Conservation (phyloP, 2,113 vertebrate species). For the Limanda limanda region DNA sequence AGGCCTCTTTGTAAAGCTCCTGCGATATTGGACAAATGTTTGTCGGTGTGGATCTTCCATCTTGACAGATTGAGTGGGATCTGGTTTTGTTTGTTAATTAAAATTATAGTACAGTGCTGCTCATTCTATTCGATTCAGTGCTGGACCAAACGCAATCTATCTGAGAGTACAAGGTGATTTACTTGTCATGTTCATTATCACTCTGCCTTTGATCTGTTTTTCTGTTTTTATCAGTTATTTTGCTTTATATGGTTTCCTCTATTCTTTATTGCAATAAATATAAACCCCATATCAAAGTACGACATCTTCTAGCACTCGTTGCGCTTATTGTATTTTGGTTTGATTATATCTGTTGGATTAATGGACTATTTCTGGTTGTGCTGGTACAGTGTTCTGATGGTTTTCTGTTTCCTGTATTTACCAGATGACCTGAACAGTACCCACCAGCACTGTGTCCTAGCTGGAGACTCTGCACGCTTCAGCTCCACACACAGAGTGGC, state of each 20-base stretch:
- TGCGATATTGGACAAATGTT: conserved; percentile 80
- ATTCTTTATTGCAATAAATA: conserved; percentile 31
- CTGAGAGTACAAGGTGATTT: conserved; percentile 62
- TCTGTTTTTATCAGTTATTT: conserved; percentile 37
- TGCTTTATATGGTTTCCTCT: conserved; percentile 18
- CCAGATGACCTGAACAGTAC: conserved; percentile 94
- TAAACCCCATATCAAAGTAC: conserved; percentile 20
- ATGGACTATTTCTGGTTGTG: neutral
- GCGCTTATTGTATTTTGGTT: neutral
- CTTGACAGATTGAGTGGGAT: conserved; percentile 80
- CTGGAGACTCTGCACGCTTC: conserved; percentile 91
- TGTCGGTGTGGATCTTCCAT: conserved; percentile 75
- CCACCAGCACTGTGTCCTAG: conserved; percentile 95
- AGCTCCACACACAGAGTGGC: conserved; percentile 96
- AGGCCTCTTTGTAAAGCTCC: conserved; percentile 73
- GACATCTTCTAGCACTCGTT: neutral
- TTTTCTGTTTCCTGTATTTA: conserved; percentile 57
- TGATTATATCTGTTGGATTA: neutral
- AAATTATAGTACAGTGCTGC: conserved; percentile 68
- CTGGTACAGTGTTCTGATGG: neutral
- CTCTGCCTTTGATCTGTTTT: conserved; percentile 64
- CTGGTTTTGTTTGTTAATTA: conserved; percentile 80
- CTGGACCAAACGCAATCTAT: conserved; percentile 64
- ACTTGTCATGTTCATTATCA: conserved; percentile 57
- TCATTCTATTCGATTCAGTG: conserved; percentile 56